phyloP scores from a whole-genome alignment of 2,113 vertebrate genomes.

The Rhynchopsitta pachyrhyncha region DNA sequence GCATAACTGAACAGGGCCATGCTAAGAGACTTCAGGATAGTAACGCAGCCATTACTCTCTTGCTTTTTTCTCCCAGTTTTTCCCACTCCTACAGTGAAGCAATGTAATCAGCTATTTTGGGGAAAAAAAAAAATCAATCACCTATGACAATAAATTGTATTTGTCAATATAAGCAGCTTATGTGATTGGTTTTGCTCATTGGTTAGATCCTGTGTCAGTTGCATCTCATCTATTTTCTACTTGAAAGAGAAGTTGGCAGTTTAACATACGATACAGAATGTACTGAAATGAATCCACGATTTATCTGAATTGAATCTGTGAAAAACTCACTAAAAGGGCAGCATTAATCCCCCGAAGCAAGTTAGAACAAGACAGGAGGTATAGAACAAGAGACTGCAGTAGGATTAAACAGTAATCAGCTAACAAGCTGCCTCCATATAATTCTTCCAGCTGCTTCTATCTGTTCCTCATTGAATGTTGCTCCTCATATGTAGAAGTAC shows the following conservation, averaged over 20 bases:
- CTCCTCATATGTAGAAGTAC: neutral
- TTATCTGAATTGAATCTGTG: neutral
- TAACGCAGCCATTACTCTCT: neutral
- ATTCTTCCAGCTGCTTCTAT: neutral
- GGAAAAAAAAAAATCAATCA: neutral
- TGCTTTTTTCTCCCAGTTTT: neutral
- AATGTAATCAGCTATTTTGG: neutral
- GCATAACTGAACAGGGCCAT: neutral
- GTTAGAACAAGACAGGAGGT: neutral
- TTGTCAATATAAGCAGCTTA: neutral
- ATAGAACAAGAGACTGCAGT: neutral
- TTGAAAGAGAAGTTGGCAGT: neutral
- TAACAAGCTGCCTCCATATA: neutral
- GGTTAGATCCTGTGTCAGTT: neutral
- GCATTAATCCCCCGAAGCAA: neutral
- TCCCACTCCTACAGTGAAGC: neutral
- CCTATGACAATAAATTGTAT: neutral
- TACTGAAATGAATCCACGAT: neutral
- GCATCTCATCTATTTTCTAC: neutral
- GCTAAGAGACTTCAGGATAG: neutral
- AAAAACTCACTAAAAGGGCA: neutral
- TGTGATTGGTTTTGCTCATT: neutral
- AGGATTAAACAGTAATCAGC: neutral
- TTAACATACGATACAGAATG: neutral
- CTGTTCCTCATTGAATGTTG: neutral